Base-by-base conservation (phyloP, 2,113 vertebrate genomes). In the Anarhynchus alexandrinus region DNA sequence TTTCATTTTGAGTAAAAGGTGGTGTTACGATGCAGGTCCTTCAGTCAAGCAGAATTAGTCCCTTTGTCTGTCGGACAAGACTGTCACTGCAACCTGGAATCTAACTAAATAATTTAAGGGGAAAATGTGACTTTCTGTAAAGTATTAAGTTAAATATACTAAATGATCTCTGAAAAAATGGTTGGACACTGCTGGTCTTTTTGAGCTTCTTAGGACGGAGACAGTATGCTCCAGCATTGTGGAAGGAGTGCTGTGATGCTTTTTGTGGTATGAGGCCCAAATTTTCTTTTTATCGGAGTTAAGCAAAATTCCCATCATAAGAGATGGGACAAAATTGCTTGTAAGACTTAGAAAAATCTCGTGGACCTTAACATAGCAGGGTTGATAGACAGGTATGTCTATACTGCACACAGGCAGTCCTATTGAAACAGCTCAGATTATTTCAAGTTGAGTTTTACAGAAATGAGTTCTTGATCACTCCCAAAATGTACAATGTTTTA, bases 1-100 rank as follows among this genome's bases (percentile, higher is more conserved):
- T 87, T 95, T 88, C 54, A 90, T 90, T 79, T 92, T 76, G 78
- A 92, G 82, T 86, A 77, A 80, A 80, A 84, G 86, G 42, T 87
- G 64, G 21, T 57, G 85, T 66, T 95, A 58, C 66, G 59, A 65
- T 86, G 45, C 65, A 45, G 92, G 87, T 85, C 65, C 92, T 95
- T 95, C 82, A 86, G 73, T 65, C 62, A 72, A 87, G 51, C 79
- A 85, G 51, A 91, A 80, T 70, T 90, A 52, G 9, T 62, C 16
- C 45, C 66, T 91, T 89, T 94, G 62, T 91, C 66, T 62, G 14
- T 58, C 57, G 78, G 82, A 82, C 70, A 88, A 92, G 77, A 59
- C 27, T 80, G 49, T 76, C 92, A 88, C 45, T 10, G 20, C 62
- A 93, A 77, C 49, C 64, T 64, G 80, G 36, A 97, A 83, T 96